Evolutionary conservation across 1,140 invertebrate species (phyloP).

Genomic region (Pseudomyrmex gracilis): DNA sequence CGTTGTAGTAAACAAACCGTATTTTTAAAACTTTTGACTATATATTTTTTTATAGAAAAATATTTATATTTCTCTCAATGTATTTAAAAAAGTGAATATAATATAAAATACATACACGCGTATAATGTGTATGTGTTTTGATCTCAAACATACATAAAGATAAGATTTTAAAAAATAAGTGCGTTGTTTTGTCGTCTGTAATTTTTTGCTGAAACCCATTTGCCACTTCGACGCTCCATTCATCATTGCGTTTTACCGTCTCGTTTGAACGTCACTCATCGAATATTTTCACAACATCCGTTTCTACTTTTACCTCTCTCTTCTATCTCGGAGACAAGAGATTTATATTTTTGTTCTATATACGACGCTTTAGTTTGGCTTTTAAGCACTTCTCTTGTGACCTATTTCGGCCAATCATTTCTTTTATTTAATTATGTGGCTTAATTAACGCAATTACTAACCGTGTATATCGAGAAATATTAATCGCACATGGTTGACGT

Average conservation of each 20-base stretch:
- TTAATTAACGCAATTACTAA: conserved; percentile 35
- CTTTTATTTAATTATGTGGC: conserved; percentile 26
- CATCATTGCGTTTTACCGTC: conserved; percentile 40
- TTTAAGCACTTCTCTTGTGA: neutral
- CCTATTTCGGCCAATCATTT: neutral
- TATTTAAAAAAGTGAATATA: conserved; percentile 38
- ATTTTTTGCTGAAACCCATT: conserved; percentile 56
- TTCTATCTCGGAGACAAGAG: conserved; percentile 15
- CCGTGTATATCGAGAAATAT: neutral
- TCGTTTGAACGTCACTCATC: conserved; percentile 23
- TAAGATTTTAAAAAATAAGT: conserved; percentile 28
- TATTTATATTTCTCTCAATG: neutral
- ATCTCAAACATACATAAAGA: too few species aligned
- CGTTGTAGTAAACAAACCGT: neutral
- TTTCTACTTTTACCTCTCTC: conserved; percentile 19
- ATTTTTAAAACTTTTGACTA: neutral
- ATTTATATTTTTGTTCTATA: conserved; percentile 40
- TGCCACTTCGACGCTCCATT: conserved; percentile 48
- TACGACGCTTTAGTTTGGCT: conserved; percentile 12
- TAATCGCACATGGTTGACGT: neutral
- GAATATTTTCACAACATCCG: conserved; percentile 46
- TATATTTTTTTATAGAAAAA: neutral
- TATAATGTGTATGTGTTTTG: neutral
- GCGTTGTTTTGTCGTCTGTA: conserved; percentile 8
- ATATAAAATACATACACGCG: neutral